These are phyloP conservation scores for Tarsius wallacei DNA, from an alignment of 2,797 vertebrate species.

Conservation along the genomic window DNA sequence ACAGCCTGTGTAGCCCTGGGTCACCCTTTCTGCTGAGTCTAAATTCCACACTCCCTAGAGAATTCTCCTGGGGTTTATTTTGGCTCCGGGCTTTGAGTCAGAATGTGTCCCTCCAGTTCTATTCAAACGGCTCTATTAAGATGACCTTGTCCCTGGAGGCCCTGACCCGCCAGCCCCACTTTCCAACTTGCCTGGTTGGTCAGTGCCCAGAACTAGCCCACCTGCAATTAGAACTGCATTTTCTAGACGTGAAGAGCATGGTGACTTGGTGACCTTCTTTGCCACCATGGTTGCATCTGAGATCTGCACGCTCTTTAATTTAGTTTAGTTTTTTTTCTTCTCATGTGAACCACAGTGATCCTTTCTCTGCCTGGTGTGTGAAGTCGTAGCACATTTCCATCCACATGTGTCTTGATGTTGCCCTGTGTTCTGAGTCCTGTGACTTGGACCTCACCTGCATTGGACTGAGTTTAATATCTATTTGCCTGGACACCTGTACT, in stretches of 20 bases:
- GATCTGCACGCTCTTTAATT: not conserved
- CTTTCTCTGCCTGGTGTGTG: not conserved
- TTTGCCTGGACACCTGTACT: conserved; percentile 55
- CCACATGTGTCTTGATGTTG: conserved; percentile 44
- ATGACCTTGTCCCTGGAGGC: no score
- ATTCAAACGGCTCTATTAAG: not conserved
- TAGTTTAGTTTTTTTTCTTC: not conserved
- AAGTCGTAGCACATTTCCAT: not conserved
- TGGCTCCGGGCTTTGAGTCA: not conserved
- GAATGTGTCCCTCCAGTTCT: not conserved
- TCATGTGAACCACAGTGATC: not conserved
- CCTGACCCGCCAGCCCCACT: not conserved
- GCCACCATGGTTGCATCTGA: not conserved
- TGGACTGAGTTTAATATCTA: conserved; percentile 60
- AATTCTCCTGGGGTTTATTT: not conserved
- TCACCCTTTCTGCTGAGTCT: not conserved
- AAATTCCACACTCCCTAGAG: not conserved
- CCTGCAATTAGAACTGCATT: not conserved
- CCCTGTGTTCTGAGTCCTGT: conserved; percentile 60
- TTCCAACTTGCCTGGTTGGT: not conserved
- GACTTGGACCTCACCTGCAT: conserved; percentile 47
- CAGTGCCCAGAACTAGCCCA: not conserved
- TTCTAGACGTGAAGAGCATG: not conserved
- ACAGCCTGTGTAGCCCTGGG: not conserved
- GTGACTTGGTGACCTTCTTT: not conserved